Evolutionary conservation across 2,113 vertebrate species (phyloP).

Genomic region (Aphelocoma coerulescens): DNA sequence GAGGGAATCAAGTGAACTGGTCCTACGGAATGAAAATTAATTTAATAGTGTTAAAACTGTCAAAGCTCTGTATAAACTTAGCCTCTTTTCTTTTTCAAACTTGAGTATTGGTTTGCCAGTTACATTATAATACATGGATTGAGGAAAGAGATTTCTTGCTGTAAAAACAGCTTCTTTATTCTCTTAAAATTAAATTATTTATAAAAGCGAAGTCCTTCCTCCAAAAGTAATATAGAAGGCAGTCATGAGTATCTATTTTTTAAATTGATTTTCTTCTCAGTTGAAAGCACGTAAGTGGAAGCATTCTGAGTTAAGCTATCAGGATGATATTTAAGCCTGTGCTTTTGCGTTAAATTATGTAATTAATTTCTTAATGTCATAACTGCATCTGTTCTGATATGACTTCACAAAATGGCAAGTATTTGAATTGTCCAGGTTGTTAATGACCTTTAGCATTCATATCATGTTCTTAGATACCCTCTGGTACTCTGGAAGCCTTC

Average conservation of each 20-base stretch:
- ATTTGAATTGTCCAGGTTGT: neutral
- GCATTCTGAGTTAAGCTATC: neutral
- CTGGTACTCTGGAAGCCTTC: neutral
- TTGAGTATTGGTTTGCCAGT: neutral
- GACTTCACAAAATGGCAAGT: neutral
- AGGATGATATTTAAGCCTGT: neutral
- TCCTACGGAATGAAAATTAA: conserved; percentile 68
- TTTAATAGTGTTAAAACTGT: neutral
- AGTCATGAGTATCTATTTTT: neutral
- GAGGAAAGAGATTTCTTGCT: neutral
- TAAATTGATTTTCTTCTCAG: neutral
- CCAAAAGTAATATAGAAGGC: neutral
- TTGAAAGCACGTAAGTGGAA: neutral
- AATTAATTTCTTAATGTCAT: neutral
- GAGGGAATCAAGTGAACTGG: conserved; percentile 87
- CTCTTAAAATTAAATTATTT: neutral
- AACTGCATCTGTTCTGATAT: neutral
- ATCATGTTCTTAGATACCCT: neutral
- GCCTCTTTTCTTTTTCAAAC: neutral
- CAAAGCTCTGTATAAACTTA: neutral
- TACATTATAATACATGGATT: neutral
- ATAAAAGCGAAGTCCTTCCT: neutral
- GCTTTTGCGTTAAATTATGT: neutral
- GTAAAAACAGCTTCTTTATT: neutral
- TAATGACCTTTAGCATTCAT: neutral